Evolutionary conservation across 1,140 invertebrate genomes (phyloP).

Genomic region (Maniola jurtina): DNA sequence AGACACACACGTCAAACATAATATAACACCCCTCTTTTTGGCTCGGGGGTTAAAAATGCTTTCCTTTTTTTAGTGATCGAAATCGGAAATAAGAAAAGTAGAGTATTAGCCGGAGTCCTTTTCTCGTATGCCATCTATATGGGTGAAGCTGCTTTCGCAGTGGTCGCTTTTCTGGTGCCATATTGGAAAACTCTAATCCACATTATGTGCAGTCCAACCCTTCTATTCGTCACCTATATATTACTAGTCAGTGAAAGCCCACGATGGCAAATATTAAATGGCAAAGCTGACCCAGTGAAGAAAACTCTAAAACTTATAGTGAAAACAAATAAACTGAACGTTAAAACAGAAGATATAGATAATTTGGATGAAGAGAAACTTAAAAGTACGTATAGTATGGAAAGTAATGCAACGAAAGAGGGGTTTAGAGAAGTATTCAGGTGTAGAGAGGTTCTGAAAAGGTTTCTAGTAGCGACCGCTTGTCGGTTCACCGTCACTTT

Average conservation of each 20-base stretch:
- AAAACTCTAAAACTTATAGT: slow-evolving; percentile 80
- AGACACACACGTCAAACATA: too few species aligned
- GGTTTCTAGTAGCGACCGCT: slow-evolving; percentile 64
- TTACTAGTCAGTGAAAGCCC: slow-evolving; percentile 82
- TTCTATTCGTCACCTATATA: slow-evolving; percentile 81
- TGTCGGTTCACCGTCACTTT: slow-evolving; percentile 84
- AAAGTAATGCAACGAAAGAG: slow-evolving; percentile 37
- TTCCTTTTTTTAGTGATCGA: slow-evolving; percentile 83
- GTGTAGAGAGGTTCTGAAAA: slow-evolving; percentile 51
- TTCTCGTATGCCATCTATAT: slow-evolving; percentile 85
- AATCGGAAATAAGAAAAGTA: slow-evolving; percentile 83
- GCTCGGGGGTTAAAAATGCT: too few species aligned
- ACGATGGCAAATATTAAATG: slow-evolving; percentile 86
- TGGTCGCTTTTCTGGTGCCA: slow-evolving; percentile 82
- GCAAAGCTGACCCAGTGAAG: slow-evolving; percentile 82
- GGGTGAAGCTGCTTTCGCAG: slow-evolving; percentile 84
- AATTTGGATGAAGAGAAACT: slow-evolving; percentile 42
- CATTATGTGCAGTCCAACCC: slow-evolving; percentile 82
- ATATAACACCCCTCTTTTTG: too few species aligned
- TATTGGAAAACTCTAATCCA: slow-evolving; percentile 86
- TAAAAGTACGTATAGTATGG: slow-evolving; percentile 46
- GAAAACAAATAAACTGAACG: slow-evolving; percentile 79
- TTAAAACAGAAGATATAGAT: slow-evolving; percentile 44
- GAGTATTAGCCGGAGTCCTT: slow-evolving; percentile 84
- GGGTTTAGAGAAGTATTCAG: slow-evolving; percentile 41